Evolutionary conservation across 1,140 invertebrate genomes (phyloP).

Genomic region (Ridgeia piscesae): DNA sequence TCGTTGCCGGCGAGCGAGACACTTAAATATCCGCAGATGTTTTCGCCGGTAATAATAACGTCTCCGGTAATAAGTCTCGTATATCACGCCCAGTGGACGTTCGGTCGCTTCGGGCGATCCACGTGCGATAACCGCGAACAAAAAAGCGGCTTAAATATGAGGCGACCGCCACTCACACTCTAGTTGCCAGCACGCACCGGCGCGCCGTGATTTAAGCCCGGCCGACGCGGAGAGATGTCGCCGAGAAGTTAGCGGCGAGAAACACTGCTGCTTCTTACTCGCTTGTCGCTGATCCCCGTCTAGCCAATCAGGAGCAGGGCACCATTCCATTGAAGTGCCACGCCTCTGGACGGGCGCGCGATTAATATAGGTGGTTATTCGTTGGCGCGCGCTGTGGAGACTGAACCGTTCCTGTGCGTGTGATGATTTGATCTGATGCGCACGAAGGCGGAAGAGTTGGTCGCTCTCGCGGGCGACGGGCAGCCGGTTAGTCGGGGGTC

Average conservation of each 20-base stretch:
- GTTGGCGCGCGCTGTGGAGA: not conserved
- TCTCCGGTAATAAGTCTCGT: not conserved
- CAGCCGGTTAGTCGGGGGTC: not conserved
- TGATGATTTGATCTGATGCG: not conserved
- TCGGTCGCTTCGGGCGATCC: not conserved
- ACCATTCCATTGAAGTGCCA: not conserved
- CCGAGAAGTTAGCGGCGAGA: not conserved
- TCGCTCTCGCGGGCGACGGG: not conserved
- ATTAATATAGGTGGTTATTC: not conserved
- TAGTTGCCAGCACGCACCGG: not conserved
- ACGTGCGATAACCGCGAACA: not conserved
- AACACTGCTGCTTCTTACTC: not conserved
- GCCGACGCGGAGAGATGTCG: not conserved
- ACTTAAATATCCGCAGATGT: not conserved
- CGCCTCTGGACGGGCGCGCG: not conserved
- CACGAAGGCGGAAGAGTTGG: not conserved
- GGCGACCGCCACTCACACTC: not conserved
- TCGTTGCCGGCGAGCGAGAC: not conserved
- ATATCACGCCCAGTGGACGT: not conserved
- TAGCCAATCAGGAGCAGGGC: not conserved
- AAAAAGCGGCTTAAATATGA: not conserved
- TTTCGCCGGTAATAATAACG: not conserved
- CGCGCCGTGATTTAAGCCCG: not conserved
- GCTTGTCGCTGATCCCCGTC: not conserved
- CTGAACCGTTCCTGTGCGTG: not conserved